These are phyloP conservation scores for Mareca penelope DNA, from an alignment of 2,797 vertebrate genomes.

Conservation along the genomic window DNA sequence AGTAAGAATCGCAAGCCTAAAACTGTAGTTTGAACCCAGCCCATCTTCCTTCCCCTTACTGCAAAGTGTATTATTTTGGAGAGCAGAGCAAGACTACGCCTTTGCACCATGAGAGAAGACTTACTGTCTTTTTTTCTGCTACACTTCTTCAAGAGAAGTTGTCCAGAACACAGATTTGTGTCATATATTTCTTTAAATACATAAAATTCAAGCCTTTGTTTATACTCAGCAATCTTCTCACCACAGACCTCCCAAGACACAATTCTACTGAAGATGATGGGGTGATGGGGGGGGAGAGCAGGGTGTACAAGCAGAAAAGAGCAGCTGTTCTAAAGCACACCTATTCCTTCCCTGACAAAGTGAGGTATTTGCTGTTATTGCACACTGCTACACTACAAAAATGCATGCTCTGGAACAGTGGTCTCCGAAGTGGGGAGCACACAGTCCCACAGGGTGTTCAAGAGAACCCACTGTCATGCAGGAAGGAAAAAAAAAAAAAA, in stretches of 20 bases:
- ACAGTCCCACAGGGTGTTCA: accelerated
- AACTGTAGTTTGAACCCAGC: background rate
- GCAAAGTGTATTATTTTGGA: background rate
- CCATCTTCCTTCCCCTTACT: background rate
- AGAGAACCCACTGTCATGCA: background rate
- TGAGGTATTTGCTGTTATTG: background rate
- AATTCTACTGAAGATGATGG: background rate
- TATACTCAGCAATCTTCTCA: background rate
- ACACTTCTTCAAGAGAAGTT: background rate
- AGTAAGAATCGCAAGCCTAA: background rate
- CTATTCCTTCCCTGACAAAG: background rate
- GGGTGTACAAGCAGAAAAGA: background rate
- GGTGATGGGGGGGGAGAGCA: no score
- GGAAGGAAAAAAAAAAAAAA: no score
- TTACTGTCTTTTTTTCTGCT: background rate
- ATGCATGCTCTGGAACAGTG: background rate
- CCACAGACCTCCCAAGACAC: background rate
- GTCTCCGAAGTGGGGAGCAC: accelerated
- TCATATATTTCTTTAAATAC: background rate
- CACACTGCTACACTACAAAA: background rate
- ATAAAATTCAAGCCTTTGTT: background rate
- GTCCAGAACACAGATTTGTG: background rate
- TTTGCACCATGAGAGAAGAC: background rate
- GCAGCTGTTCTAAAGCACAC: background rate
- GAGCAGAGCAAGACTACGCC: background rate